Conservation (phyloP, 1,140 invertebrate species). For the Nymphalis io region DNA sequence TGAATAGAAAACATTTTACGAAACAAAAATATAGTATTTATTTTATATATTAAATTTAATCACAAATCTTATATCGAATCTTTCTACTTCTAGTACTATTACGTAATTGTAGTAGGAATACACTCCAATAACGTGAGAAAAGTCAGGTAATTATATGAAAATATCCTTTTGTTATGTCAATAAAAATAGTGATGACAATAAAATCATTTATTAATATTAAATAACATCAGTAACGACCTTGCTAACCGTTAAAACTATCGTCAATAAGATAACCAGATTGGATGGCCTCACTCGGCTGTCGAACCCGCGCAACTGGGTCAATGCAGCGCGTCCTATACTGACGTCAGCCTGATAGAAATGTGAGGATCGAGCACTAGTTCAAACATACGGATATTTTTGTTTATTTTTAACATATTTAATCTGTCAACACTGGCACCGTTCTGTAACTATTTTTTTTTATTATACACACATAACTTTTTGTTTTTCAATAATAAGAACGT, state of each 20-base stretch:
- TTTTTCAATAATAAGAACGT: too few relatives aligned
- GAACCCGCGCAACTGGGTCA: constrained; percentile 70
- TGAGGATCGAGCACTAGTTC: constrained; percentile 23
- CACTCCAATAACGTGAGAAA: not conserved
- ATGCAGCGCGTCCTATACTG: constrained; percentile 56
- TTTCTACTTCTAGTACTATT: too few relatives aligned
- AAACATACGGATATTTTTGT: not conserved
- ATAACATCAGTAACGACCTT: constrained; percentile 29
- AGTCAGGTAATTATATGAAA: not conserved
- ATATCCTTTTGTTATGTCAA: constrained; percentile 5
- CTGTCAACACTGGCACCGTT: not conserved
- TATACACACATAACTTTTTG: not conserved
- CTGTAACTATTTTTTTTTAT: not conserved
- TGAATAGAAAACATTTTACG: too few relatives aligned
- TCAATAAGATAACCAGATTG: constrained; percentile 39
- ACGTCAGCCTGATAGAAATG: constrained; percentile 38
- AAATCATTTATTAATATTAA: constrained; percentile 21
- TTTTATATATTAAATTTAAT: too few relatives aligned
- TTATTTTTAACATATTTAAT: not conserved
- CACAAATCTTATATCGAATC: too few relatives aligned
- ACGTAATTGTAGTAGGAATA: too few relatives aligned
- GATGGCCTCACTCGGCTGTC: constrained; percentile 66
- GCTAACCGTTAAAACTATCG: constrained; percentile 36
- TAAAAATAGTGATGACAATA: constrained; percentile 7
- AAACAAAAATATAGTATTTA: too few relatives aligned